phyloP scores from a whole-genome alignment of 2,888 invertebrate species.

The Peribatodes rhomboidaria region DNA sequence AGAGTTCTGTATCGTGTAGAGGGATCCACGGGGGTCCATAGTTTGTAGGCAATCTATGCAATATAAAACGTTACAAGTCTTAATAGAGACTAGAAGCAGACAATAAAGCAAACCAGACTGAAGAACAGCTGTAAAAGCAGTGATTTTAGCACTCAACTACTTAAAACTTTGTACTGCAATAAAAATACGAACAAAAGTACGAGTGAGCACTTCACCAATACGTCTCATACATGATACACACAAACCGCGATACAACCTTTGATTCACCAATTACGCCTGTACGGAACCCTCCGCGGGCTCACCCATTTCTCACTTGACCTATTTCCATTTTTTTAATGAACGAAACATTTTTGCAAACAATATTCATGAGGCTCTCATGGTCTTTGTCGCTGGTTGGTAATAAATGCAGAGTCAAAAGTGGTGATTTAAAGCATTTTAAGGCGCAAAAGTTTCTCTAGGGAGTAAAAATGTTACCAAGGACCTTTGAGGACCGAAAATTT shows the following conservation, averaged over 20 bases:
- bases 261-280: constrained; percentile 44
- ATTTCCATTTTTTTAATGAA: constrained; percentile 47
- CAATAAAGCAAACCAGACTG: too few species aligned
- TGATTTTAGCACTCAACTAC: too few species aligned
- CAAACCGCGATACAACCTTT: constrained; percentile 21
- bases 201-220: constrained; percentile 2
- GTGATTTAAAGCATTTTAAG: constrained; percentile 62
- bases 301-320: constrained; percentile 45
- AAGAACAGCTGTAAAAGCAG: too few species aligned
- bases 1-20: too few species aligned
- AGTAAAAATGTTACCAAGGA: too few species aligned
- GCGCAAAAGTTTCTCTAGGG: too few species aligned
- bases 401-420: constrained; percentile 61
- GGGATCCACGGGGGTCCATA: too few species aligned
- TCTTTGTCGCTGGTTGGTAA: constrained; percentile 56
- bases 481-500: too few species aligned
- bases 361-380: constrained; percentile 46
- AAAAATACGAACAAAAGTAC: constrained; percentile 7
- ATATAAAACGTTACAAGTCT: too few species aligned
- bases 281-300: constrained; percentile 31
- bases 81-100: too few species aligned
- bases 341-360: constrained; percentile 48
- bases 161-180: not conserved
- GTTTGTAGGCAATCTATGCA: too few species aligned
- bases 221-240: constrained; percentile 6